phyloP scores from a whole-genome alignment of 2,888 invertebrate species.

The Spodoptera picta region DNA sequence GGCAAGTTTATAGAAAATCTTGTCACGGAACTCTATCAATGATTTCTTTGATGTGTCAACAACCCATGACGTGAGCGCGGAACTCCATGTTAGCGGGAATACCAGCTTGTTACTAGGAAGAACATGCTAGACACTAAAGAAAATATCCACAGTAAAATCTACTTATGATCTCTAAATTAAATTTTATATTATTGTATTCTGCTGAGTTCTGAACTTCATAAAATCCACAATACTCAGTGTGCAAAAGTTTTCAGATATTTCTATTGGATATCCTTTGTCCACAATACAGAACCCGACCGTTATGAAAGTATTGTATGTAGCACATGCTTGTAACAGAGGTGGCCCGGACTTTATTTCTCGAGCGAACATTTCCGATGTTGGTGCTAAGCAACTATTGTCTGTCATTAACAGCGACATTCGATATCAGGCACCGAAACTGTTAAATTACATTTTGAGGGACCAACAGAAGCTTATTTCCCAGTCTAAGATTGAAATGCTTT shows the following conservation, averaged over 20 bases:
- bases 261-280: not conserved
- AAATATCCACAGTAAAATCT: not conserved
- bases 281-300: not conserved
- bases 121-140: constrained; percentile 2
- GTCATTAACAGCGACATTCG: constrained; percentile 1
- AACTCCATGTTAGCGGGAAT: constrained; percentile 22
- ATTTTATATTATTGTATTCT: not conserved
- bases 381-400: constrained; percentile 2
- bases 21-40: constrained; percentile 48
- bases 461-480: constrained; percentile 19
- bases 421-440: constrained; percentile 1
- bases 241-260: not conserved
- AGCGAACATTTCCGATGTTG: not conserved
- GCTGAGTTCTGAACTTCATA: not conserved
- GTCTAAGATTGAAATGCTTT: constrained; percentile 36
- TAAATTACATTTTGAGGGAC: not conserved
- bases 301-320: constrained; percentile 1
- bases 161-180: not conserved
- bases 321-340: constrained; percentile 8
- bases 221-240: constrained; percentile 3
- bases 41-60: constrained; percentile 45
- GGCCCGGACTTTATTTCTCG: constrained; percentile 1
- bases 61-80: constrained; percentile 34
- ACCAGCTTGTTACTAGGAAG: constrained; percentile 16
- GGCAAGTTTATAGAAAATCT: constrained; percentile 31